phyloP scores from a whole-genome alignment of 2,113 vertebrate genomes.

The Telmatochromis sp. region DNA sequence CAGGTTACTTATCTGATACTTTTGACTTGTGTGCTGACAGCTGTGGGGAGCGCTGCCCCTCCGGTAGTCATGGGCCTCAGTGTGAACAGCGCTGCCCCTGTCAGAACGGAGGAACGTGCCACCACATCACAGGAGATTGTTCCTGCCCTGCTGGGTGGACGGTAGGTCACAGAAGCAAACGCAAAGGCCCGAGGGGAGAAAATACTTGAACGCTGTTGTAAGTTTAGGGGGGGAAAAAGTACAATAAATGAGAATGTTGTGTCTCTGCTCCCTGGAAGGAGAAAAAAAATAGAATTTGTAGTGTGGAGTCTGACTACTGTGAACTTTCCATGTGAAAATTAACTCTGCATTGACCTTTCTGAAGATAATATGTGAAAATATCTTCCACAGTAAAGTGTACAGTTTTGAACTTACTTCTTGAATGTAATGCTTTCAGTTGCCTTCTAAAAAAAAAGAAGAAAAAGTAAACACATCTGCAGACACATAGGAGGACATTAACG shows the following conservation, averaged over 20 bases:
- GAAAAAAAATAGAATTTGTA: neutral
- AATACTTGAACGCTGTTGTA: neutral
- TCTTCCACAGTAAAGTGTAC: neutral
- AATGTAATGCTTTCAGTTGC: neutral
- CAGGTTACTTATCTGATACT: neutral
- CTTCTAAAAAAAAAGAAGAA: neutral
- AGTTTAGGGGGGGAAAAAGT: neutral
- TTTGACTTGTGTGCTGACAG: slow-evolving; percentile 59
- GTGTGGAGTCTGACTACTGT: neutral
- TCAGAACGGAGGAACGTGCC: slow-evolving; percentile 92
- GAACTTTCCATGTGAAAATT: neutral
- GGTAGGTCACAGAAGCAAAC: slow-evolving; percentile 66
- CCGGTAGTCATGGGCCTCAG: slow-evolving; percentile 91
- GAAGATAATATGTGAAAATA: neutral
- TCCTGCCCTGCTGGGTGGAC: slow-evolving; percentile 91
- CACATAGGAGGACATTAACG: neutral
- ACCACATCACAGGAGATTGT: slow-evolving; percentile 96
- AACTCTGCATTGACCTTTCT: neutral
- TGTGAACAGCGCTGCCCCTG: slow-evolving; percentile 95
- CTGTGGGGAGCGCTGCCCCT: slow-evolving; percentile 90
- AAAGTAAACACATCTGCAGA: neutral
- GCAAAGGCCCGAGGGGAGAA: neutral
- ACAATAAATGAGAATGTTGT: neutral
- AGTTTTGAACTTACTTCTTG: neutral
- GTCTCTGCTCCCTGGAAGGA: neutral